A percentile compares a stretch with the other conserved stretches of the same genome.
These are phyloP conservation scores for Diogma glabrata DNA, from an alignment of 2,888 invertebrate species.

Conservation along the genomic window DNA sequence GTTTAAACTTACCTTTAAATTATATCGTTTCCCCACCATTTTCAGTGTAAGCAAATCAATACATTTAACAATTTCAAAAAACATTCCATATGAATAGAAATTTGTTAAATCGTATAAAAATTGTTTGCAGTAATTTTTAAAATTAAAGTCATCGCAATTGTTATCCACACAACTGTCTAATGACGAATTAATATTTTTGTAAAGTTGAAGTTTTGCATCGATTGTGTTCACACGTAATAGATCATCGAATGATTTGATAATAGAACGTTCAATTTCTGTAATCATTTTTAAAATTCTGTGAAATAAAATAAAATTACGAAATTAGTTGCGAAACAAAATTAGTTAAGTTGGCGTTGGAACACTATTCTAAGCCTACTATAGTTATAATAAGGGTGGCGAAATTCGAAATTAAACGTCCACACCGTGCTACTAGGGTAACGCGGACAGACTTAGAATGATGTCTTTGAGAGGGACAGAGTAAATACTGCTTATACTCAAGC, in stretches of 20 bases:
- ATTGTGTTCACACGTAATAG: conserved; percentile 1
- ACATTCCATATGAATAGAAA: conserved; percentile 2
- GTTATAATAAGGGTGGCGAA: too few species aligned
- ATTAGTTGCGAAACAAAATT: too few species aligned
- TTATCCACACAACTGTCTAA: neutral
- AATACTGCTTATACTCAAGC: too few species aligned
- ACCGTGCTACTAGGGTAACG: too few species aligned
- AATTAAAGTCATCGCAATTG: neutral
- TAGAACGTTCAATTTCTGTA: conserved; percentile 5
- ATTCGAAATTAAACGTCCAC: too few species aligned
- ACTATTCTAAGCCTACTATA: too few species aligned
- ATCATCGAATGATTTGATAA: conserved; percentile 4
- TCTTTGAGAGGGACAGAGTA: too few species aligned
- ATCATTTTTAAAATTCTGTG: too few species aligned
- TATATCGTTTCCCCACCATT: neutral
- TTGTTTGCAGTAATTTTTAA: conserved; percentile 6
- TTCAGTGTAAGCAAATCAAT: neutral
- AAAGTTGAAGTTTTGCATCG: conserved; percentile 3
- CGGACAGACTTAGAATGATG: too few species aligned
- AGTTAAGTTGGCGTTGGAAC: too few species aligned
- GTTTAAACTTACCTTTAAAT: neutral
- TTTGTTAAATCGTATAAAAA: neutral
- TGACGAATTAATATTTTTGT: conserved; percentile 1
- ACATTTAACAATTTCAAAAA: neutral
- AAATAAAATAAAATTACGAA: too few species aligned